Evolutionary conservation across 2,888 invertebrate genomes (phyloP).

Genomic region (Dendrolimus houi): DNA sequence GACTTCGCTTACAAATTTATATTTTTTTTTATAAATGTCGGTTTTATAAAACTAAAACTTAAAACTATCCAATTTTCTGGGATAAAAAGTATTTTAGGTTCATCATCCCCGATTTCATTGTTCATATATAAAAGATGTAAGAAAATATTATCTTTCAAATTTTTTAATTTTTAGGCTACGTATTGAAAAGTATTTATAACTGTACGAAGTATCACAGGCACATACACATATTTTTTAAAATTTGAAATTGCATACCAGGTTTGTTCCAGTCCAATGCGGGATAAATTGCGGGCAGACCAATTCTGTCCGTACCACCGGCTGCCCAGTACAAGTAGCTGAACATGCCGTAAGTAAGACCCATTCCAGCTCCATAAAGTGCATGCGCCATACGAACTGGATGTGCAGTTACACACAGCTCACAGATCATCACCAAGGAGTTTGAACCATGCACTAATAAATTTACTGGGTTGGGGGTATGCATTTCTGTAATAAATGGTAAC

Average conservation of each 20-base stretch:
- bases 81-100: too few relatives aligned
- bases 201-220: too few relatives aligned
- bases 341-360: constrained; percentile 72
- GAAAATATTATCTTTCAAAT: too few relatives aligned
- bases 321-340: constrained; percentile 71
- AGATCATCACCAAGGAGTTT: constrained; percentile 84
- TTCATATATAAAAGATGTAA: too few relatives aligned
- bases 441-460: constrained; percentile 85
- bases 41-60: too few relatives aligned
- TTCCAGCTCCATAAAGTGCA: constrained; percentile 77
- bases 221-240: too few relatives aligned
- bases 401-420: constrained; percentile 82
- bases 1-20: too few relatives aligned
- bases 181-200: too few relatives aligned
- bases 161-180: too few relatives aligned
- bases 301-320: constrained; percentile 59
- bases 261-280: constrained; percentile 85
- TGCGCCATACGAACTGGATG: constrained; percentile 83
- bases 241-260: constrained; percentile 48
- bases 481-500: constrained; percentile 51
- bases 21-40: too few relatives aligned
- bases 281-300: constrained; percentile 82
- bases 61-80: too few relatives aligned
- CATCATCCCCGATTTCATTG: too few relatives aligned
- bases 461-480: constrained; percentile 78